Evolutionary conservation across 2,888 invertebrate genomes (phyloP).

Genomic region (Beris chalybata): DNA sequence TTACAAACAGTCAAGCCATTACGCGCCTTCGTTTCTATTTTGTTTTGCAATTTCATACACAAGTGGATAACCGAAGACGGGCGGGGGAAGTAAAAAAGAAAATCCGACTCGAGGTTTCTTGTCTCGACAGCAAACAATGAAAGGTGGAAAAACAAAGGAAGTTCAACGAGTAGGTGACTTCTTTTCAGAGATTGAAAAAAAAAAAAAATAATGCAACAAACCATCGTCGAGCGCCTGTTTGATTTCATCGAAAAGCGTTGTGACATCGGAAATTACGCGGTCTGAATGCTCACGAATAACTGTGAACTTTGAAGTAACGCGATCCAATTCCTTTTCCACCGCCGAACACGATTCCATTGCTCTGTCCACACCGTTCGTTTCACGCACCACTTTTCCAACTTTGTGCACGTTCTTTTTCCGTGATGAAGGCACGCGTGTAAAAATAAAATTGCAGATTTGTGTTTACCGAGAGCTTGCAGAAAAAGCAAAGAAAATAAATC

Average conservation of each 20-base stretch:
- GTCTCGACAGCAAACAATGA: neutral
- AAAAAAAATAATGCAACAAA: slow-evolving; percentile 41
- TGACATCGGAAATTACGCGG: slow-evolving; percentile 51
- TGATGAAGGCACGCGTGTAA: no score
- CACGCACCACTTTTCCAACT: no score
- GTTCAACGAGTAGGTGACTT: neutral
- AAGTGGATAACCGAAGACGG: no score
- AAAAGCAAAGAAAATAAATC: no score
- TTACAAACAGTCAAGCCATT: no score
- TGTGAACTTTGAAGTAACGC: slow-evolving; percentile 53
- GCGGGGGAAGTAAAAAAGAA: no score
- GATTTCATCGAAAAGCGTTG: slow-evolving; percentile 49
- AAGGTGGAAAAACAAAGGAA: neutral
- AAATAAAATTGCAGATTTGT: no score
- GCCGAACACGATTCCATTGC: slow-evolving; percentile 51
- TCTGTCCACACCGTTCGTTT: neutral
- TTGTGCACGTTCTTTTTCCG: no score
- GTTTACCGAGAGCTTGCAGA: no score
- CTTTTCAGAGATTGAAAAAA: neutral
- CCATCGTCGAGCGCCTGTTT: slow-evolving; percentile 48
- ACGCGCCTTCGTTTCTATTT: no score
- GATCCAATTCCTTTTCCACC: slow-evolving; percentile 55
- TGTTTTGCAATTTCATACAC: no score
- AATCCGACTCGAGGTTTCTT: neutral
- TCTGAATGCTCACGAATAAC: slow-evolving; percentile 52